A percentile compares a stretch with the other conserved stretches of the same genome.
Evolutionary conservation across 2,888 invertebrate species (phyloP).

Genomic region (Ceramica pisi): DNA sequence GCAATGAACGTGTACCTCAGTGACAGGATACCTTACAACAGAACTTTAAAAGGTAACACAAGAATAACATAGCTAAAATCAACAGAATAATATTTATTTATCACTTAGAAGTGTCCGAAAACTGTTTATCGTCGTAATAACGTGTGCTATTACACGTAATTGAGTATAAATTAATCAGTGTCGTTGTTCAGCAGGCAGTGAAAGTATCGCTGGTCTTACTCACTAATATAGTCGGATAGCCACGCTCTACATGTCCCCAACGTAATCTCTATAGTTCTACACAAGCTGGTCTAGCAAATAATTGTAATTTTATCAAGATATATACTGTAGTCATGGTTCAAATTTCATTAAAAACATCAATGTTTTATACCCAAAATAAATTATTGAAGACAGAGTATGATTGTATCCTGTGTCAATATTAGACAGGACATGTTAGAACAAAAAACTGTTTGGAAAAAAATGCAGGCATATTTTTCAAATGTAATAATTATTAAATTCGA

Average conservation of each 20-base stretch:
- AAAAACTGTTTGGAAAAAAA: background rate
- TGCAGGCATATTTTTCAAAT: no score
- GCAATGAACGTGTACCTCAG: constrained; percentile 97
- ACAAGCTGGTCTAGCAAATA: background rate
- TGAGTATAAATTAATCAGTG: constrained; percentile 23
- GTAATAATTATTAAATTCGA: no score
- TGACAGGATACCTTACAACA: constrained; percentile 96
- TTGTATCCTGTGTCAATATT: background rate
- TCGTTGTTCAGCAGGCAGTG: constrained; percentile 23
- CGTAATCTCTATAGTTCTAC: constrained; percentile 6
- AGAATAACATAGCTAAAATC: constrained; percentile 7
- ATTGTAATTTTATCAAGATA: background rate
- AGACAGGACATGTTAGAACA: background rate
- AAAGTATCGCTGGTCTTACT: constrained; percentile 22
- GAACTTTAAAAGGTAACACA: constrained; percentile 92
- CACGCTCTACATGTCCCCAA: constrained; percentile 41
- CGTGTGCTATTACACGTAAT: background rate
- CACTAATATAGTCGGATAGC: constrained; percentile 5
- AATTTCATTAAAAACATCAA: background rate
- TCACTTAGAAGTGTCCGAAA: background rate
- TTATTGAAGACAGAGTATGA: background rate
- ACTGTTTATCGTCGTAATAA: background rate
- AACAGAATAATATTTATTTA: background rate
- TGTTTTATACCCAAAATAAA: background rate
- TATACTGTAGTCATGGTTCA: background rate